Conservation (phyloP, 2,888 invertebrate genomes). For the Drosophila mimetica region DNA sequence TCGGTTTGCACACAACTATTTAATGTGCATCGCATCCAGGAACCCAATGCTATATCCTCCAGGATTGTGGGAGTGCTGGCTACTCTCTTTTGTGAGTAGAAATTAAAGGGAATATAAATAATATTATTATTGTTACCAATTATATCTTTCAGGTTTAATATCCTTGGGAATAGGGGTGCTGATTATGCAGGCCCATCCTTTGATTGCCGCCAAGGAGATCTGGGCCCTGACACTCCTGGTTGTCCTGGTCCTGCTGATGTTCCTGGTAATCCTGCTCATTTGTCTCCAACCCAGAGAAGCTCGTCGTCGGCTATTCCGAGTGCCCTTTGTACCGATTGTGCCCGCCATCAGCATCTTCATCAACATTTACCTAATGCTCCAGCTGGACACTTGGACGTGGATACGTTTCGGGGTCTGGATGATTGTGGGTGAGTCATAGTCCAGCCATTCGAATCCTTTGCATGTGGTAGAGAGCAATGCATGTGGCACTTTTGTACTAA, state of each 20-base stretch:
- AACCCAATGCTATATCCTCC: constrained; percentile 75
- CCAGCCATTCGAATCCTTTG: constrained; percentile 8
- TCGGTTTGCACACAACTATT: constrained; percentile 74
- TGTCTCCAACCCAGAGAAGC: constrained; percentile 81
- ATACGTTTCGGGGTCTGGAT: constrained; percentile 93
- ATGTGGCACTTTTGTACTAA: constrained; percentile 59
- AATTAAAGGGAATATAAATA: rapidly evolving
- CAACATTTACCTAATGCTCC: constrained; percentile 94
- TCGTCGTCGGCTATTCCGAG: constrained; percentile 85
- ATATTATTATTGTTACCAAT: too few relatives aligned
- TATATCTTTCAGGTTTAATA: constrained; percentile 66
- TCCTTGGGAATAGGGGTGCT: constrained; percentile 78
- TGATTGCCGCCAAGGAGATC: constrained; percentile 63
- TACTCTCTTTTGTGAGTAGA: constrained; percentile 77
- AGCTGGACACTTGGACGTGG: constrained; percentile 92
- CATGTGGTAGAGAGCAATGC: constrained; percentile 61
- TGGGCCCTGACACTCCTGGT: constrained; percentile 76
- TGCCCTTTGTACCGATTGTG: constrained; percentile 92
- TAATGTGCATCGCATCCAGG: constrained; percentile 69
- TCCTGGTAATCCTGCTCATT: constrained; percentile 73
- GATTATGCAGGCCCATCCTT: constrained; percentile 74
- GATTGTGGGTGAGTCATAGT: constrained; percentile 87
- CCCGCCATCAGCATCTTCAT: constrained; percentile 93
- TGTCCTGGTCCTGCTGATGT: constrained; percentile 63
- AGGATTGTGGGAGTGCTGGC: constrained; percentile 79